phyloP scores from a whole-genome alignment of 1,140 invertebrate species.

The Drosophila repleta region DNA sequence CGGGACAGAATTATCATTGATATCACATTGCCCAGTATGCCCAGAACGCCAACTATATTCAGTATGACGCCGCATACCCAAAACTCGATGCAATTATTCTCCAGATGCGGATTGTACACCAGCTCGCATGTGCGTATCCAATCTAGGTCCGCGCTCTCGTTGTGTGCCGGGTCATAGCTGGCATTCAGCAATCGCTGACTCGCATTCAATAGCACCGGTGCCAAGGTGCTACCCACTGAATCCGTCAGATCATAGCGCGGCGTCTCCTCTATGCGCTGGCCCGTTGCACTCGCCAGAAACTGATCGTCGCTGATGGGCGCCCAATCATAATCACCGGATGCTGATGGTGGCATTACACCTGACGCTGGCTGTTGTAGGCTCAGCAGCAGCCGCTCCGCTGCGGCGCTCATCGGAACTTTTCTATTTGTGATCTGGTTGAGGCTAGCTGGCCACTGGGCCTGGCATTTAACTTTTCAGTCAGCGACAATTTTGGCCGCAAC shows the following conservation, averaged over 20 bases:
- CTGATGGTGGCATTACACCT: constrained; percentile 51
- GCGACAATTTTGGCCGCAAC: constrained; percentile 52
- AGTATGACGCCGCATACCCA: constrained; percentile 93
- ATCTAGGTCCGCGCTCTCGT: constrained; percentile 30
- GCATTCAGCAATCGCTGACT: constrained; percentile 18
- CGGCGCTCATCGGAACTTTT: constrained; percentile 36
- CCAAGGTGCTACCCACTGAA: constrained; percentile 34
- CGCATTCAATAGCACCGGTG: constrained; percentile 20
- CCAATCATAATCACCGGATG: constrained; percentile 54
- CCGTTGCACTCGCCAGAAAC: constrained; percentile 64
- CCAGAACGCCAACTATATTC: constrained; percentile 92
- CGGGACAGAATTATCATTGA: constrained; percentile 95
- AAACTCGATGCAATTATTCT: constrained; percentile 87
- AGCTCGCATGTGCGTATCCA: constrained; percentile 67
- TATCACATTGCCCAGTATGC: constrained; percentile 94
- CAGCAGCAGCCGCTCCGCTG: constrained; percentile 45
- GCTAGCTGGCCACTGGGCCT: constrained; percentile 10
- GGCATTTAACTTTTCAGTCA: constrained; percentile 47
- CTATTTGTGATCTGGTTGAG: constrained; percentile 14
- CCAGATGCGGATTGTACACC: constrained; percentile 61
- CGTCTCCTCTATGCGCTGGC: constrained; percentile 33
- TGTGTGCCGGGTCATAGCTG: constrained; percentile 16
- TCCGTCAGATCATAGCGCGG: constrained; percentile 52
- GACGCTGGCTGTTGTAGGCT: constrained; percentile 48
- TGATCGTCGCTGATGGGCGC: constrained; percentile 56